These are phyloP conservation scores for Portunus trituberculatus DNA, from an alignment of 1,140 invertebrate species.

Conservation along the genomic window DNA sequence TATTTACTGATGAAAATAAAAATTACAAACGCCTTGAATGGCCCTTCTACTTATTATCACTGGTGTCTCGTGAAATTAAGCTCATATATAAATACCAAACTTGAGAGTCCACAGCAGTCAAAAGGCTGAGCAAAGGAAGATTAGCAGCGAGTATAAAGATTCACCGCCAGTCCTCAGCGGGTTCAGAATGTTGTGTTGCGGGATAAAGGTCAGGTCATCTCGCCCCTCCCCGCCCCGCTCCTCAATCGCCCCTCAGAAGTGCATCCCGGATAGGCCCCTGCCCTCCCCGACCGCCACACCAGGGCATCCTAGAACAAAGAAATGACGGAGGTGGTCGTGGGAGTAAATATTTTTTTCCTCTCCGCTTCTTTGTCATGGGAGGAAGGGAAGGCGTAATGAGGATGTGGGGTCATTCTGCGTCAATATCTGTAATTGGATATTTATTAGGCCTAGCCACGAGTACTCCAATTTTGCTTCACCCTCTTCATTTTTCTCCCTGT, in stretches of 20 bases:
- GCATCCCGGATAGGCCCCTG: not conserved
- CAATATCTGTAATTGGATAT: constrained; percentile 23
- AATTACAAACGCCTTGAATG: too few relatives aligned
- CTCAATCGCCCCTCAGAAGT: not conserved
- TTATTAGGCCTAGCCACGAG: not conserved
- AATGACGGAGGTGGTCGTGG: not conserved
- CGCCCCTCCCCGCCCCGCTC: not conserved
- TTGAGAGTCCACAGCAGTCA: too few relatives aligned
- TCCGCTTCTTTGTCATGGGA: not conserved
- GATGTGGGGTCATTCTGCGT: constrained; percentile 18
- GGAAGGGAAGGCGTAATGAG: not conserved
- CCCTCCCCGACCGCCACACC: too few relatives aligned
- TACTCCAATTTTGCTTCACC: not conserved
- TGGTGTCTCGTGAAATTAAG: too few relatives aligned
- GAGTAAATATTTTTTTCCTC: not conserved
- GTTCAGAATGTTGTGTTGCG: too few relatives aligned
- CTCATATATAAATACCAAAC: too few relatives aligned
- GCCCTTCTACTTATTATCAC: too few relatives aligned
- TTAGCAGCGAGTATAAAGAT: too few relatives aligned
- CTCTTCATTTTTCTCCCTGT: not conserved
- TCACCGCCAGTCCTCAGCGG: too few relatives aligned
- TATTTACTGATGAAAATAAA: too few relatives aligned
- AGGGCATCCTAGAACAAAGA: not conserved
- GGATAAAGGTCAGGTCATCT: not conserved
- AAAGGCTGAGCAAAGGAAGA: too few relatives aligned